phyloP scores from a whole-genome alignment of 2,113 vertebrate genomes.

The Antechinus flavipes region DNA sequence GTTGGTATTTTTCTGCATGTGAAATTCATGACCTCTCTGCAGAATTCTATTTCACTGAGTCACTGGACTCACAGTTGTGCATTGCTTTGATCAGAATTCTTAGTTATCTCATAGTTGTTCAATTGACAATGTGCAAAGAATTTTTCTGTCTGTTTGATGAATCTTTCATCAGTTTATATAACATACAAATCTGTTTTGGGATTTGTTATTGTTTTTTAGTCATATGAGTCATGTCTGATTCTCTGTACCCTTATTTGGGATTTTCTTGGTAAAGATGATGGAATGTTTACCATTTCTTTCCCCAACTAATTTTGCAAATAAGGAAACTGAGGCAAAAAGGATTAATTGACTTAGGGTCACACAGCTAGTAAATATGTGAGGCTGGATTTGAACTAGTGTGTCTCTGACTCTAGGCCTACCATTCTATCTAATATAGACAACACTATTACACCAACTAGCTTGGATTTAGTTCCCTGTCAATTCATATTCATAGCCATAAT shows the following conservation, averaged over 20 bases:
- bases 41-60: background rate
- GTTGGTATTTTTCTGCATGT: background rate
- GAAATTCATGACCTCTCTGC: background rate
- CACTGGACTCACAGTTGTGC: background rate
- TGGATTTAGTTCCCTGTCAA: background rate
- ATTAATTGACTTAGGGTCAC: background rate
- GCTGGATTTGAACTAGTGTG: background rate
- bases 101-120: background rate
- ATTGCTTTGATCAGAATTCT: background rate
- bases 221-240: too few relatives aligned
- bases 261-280: background rate
- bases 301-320: background rate
- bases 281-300: background rate
- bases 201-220: background rate
- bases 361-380: background rate
- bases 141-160: background rate
- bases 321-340: background rate
- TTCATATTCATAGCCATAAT: background rate
- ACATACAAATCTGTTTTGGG: too few relatives aligned
- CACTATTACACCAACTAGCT: background rate
- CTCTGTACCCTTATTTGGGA: background rate
- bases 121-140: background rate
- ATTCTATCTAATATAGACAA: background rate
- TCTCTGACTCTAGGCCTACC: background rate
- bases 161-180: background rate